phyloP scores from a whole-genome alignment of 2,888 invertebrate genomes.

The Heliconius ismenius region DNA sequence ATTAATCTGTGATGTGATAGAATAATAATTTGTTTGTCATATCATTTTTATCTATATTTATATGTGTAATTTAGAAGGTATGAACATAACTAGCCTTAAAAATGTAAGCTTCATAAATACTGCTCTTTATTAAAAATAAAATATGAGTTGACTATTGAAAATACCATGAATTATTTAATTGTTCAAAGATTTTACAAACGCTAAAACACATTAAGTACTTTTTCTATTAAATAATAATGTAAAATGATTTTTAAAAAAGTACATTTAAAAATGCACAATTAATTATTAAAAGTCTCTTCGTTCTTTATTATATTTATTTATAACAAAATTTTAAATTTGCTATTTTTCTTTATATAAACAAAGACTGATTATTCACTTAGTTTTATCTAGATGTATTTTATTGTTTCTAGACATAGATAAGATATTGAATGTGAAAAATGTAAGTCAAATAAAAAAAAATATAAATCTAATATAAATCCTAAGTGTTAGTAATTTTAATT shows the following conservation, averaged over 20 bases:
- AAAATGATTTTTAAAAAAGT: not conserved
- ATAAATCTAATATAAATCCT: no score
- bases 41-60: slow-evolving; percentile 16
- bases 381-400: slow-evolving; percentile 38
- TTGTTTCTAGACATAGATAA: slow-evolving; percentile 25
- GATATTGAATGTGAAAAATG: slow-evolving; percentile 9
- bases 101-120: not conserved
- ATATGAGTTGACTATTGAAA: not conserved
- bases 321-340: slow-evolving; percentile 60
- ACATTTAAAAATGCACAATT: slow-evolving; percentile 11
- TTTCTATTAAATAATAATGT: not conserved
- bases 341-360: slow-evolving; percentile 55
- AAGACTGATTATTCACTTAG: slow-evolving; percentile 76
- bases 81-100: not conserved
- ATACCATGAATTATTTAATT: not conserved
- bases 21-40: slow-evolving; percentile 32
- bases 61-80: not conserved
- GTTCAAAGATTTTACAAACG: not conserved
- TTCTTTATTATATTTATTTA: slow-evolving; percentile 11
- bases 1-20: slow-evolving; percentile 55
- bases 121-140: not conserved
- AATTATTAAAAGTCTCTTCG: slow-evolving; percentile 54
- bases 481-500: no score
- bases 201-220: not conserved
- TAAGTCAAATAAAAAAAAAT: not conserved